A percentile compares a stretch with the other conserved stretches of the same genome.
These are phyloP conservation scores for Misgurnus anguillicaudatus DNA, from an alignment of 2,113 vertebrate genomes.

Conservation along the genomic window DNA sequence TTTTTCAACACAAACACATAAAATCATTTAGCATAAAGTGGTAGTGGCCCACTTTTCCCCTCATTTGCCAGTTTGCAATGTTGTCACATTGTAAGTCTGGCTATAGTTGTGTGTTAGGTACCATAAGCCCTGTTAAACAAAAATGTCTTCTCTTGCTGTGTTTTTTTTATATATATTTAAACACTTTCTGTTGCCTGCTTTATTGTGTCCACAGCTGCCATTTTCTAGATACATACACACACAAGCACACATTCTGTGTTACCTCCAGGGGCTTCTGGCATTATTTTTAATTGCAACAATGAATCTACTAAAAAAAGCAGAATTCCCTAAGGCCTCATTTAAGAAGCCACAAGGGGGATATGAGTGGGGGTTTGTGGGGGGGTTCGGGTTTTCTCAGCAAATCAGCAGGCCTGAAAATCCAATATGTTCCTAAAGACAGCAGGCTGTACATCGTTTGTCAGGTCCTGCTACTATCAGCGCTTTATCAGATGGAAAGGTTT, in stretches of 20 bases:
- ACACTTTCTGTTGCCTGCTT: slow-evolving; percentile 31
- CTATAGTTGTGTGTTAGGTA: slow-evolving; percentile 45
- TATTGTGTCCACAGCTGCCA: slow-evolving; percentile 44
- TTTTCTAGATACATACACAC: slow-evolving; percentile 36
- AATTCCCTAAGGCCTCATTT: slow-evolving; percentile 71
- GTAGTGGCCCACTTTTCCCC: slow-evolving; percentile 23
- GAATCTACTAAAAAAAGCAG: slow-evolving; percentile 67
- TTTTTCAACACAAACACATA: slow-evolving; percentile 1
- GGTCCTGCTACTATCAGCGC: slow-evolving; percentile 72
- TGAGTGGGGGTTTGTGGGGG: slow-evolving; percentile 59
- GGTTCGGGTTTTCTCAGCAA: slow-evolving; percentile 74
- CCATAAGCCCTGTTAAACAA: slow-evolving; percentile 40
- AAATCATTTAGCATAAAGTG: slow-evolving; percentile 31
- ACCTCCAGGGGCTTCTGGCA: slow-evolving; percentile 49
- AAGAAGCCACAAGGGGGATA: slow-evolving; percentile 59
- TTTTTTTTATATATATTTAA: slow-evolving; percentile 39
- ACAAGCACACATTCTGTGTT: slow-evolving; percentile 32
- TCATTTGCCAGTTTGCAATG: slow-evolving; percentile 24
- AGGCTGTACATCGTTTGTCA: slow-evolving; percentile 80
- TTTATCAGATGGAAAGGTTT: slow-evolving; percentile 68
- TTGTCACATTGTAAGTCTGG: slow-evolving; percentile 29
- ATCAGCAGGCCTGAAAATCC: slow-evolving; percentile 81
- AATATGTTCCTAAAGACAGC: slow-evolving; percentile 78
- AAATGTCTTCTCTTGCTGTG: slow-evolving; percentile 57
- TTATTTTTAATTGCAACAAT: slow-evolving; percentile 68